Conservation (phyloP, 2,113 vertebrate species). For the Platycercus adscitus region DNA sequence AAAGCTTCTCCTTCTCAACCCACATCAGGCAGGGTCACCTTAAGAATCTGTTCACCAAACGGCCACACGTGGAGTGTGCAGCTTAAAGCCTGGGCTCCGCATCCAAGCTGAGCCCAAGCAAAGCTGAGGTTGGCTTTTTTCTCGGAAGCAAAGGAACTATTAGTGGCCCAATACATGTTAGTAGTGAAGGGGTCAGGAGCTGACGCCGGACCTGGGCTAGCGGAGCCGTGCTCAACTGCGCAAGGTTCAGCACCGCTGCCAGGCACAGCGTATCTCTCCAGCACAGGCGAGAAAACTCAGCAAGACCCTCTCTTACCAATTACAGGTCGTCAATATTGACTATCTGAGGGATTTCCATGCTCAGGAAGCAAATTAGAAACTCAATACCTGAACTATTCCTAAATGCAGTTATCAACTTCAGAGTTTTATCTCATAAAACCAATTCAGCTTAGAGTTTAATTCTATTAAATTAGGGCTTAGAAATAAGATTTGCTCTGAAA, state of each 20-base stretch:
- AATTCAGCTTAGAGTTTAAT: constrained; percentile 84
- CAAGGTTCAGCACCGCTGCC: background rate
- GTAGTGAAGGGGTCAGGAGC: background rate
- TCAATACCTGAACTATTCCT: constrained; percentile 85
- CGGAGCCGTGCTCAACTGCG: background rate
- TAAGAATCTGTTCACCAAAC: background rate
- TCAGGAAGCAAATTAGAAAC: constrained; percentile 85
- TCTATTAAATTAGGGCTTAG: constrained; percentile 85
- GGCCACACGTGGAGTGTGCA: background rate
- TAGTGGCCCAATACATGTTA: background rate
- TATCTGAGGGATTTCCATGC: constrained; percentile 82
- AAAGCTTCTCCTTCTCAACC: background rate
- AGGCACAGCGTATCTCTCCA: background rate
- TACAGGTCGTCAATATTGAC: constrained; percentile 84
- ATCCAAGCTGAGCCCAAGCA: background rate
- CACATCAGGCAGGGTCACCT: accelerated
- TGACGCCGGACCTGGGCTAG: background rate
- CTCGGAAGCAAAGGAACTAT: background rate
- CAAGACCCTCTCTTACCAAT: constrained; percentile 74
- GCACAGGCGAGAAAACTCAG: constrained; percentile 45
- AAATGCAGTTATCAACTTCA: constrained; percentile 84
- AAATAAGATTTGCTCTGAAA: constrained; percentile 83
- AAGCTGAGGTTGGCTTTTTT: background rate
- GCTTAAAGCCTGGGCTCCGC: background rate
- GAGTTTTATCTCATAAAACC: constrained; percentile 86